Conservation (phyloP, 1,140 invertebrate species). For the Whitmania pigra region DNA sequence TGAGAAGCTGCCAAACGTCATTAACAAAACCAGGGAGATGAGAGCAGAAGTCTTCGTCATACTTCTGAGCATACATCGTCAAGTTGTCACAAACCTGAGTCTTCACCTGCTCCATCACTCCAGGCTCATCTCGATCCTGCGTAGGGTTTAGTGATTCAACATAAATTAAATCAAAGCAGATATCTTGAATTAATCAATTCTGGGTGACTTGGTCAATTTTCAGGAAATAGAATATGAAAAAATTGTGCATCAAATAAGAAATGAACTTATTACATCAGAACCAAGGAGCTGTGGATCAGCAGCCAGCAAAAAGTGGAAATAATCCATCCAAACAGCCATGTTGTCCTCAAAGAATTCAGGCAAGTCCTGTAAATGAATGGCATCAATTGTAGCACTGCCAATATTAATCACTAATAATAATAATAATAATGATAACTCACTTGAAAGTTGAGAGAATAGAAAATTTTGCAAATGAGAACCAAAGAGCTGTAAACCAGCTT, state of each 20-base stretch:
- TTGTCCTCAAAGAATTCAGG: conserved; percentile 98
- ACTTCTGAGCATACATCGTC: conserved; percentile 86
- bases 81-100: conserved; percentile 92
- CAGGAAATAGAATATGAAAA: too few relatives aligned
- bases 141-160: conserved; percentile 27
- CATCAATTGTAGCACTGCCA: not conserved
- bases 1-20: conserved; percentile 77
- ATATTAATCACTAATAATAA: too few relatives aligned
- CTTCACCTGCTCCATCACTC: conserved; percentile 75
- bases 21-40: conserved; percentile 80
- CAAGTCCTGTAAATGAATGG: conserved; percentile 55
- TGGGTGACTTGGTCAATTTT: too few relatives aligned
- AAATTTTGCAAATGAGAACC: conserved; percentile 82
- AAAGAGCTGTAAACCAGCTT: conserved; percentile 79
- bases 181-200: too few relatives aligned
- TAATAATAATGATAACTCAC: conserved; percentile 41
- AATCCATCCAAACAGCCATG: conserved; percentile 82
- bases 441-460: conserved; percentile 88
- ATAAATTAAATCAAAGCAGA: too few relatives aligned
- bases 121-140: conserved; percentile 72
- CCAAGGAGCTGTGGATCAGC: conserved; percentile 53
- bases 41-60: conserved; percentile 85
- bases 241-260: too few relatives aligned
- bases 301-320: conserved; percentile 68
- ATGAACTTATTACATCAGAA: conserved; percentile 47